These are phyloP conservation scores for Desoria tigrina DNA, from an alignment of 2,888 invertebrate species.

Conservation along the genomic window DNA sequence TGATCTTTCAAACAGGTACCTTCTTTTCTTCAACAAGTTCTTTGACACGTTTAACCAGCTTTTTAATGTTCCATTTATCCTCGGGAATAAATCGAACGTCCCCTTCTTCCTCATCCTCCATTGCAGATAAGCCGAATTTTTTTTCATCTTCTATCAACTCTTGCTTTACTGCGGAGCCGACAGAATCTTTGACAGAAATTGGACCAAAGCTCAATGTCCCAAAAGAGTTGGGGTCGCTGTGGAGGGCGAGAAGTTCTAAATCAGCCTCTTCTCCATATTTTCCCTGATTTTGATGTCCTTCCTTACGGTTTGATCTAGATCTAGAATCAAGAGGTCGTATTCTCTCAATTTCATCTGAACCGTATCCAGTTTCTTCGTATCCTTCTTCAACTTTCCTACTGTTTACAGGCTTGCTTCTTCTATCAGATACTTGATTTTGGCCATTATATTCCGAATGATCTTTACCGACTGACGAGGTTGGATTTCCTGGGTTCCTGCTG, in stretches of 20 bases:
- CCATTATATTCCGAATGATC: no score
- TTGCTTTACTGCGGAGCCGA: slow-evolving; percentile 19
- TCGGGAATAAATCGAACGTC: slow-evolving; percentile 62
- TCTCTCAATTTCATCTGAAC: no score
- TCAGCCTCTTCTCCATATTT: not conserved
- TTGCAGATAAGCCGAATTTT: slow-evolving; percentile 58
- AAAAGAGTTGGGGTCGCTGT: slow-evolving; percentile 64
- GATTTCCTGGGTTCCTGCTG: no score
- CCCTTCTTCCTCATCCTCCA: slow-evolving; percentile 57
- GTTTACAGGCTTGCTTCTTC: no score
- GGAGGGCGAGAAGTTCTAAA: not conserved
- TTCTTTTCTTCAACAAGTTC: slow-evolving; percentile 60
- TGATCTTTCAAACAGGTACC: slow-evolving; percentile 59
- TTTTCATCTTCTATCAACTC: slow-evolving; percentile 55
- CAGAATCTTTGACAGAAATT: slow-evolving; percentile 21
- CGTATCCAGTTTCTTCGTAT: no score
- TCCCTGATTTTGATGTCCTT: no score
- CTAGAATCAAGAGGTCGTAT: no score
- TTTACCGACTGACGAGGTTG: no score
- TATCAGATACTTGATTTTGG: no score
- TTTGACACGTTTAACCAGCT: slow-evolving; percentile 26
- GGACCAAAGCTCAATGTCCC: slow-evolving; percentile 58
- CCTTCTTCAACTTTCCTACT: no score
- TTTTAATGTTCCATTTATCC: slow-evolving; percentile 49
- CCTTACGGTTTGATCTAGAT: no score